Conservation (phyloP, 1,140 invertebrate species). For the Phocides pigmalion region DNA sequence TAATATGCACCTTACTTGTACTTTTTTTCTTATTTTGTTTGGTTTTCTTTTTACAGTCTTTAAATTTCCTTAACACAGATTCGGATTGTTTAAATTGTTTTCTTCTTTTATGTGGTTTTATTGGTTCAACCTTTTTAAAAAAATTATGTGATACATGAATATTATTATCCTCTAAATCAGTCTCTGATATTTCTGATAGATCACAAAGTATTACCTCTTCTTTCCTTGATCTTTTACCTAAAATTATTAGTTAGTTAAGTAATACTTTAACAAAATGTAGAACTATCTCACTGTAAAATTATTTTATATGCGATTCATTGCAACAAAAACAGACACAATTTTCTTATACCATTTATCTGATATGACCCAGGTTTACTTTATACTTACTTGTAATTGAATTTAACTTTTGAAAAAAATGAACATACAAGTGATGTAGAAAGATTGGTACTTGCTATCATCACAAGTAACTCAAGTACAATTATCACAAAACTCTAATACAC, state of each 20-base stretch:
- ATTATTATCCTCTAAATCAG: conserved; percentile 57
- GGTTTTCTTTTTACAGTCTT: conserved; percentile 59
- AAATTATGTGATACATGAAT: conserved; percentile 41
- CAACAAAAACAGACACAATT: too few species aligned
- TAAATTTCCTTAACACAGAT: conserved; percentile 39
- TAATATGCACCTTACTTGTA: conserved; percentile 48
- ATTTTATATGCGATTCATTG: too few species aligned
- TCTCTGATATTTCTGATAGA: conserved; percentile 57
- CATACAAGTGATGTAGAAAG: too few species aligned
- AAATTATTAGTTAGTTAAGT: conserved; percentile 41
- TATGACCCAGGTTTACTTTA: too few species aligned
- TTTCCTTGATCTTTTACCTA: conserved; percentile 58
- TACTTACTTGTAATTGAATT: too few species aligned
- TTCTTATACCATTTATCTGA: too few species aligned
- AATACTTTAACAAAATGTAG: background rate
- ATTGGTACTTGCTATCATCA: too few species aligned
- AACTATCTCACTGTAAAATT: background rate
- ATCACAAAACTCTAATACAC: too few species aligned
- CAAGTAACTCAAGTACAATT: too few species aligned
- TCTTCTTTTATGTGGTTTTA: conserved; percentile 50
- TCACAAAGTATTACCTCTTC: conserved; percentile 43
- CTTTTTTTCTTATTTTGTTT: conserved; percentile 33
- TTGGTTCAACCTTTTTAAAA: conserved; percentile 45
- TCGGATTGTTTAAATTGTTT: conserved; percentile 6
- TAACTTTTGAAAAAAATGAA: too few species aligned